Evolutionary conservation across 2,797 vertebrate species (phyloP).

Genomic region (Crax fasciolata): DNA sequence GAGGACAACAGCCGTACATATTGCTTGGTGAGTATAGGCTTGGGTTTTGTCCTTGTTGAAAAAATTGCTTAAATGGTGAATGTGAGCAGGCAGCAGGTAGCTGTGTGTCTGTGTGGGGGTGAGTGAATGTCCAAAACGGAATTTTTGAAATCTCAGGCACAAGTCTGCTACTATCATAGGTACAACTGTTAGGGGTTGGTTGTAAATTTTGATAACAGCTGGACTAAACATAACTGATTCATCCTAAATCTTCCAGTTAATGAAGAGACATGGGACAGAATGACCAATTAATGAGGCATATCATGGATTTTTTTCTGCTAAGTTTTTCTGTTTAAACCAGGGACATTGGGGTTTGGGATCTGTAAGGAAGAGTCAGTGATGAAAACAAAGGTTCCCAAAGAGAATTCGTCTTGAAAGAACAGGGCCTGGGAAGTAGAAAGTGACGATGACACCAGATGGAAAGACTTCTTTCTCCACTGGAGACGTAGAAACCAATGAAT

Average conservation of each 20-base stretch:
- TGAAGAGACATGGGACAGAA: neutral
- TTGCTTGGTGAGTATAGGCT: rapidly evolving
- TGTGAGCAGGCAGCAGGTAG: neutral
- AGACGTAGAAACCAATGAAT: neutral
- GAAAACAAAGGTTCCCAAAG: neutral
- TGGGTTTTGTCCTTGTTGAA: neutral
- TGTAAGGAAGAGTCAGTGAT: neutral
- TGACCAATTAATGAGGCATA: neutral
- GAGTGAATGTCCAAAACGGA: neutral
- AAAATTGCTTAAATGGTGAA: neutral
- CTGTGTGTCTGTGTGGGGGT: neutral
- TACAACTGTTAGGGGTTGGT: neutral
- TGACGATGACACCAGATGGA: neutral
- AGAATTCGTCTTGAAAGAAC: neutral
- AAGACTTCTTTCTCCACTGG: neutral
- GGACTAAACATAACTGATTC: neutral
- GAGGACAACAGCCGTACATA: neutral
- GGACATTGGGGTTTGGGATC: neutral
- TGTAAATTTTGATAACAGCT: neutral
- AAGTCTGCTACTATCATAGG: neutral
- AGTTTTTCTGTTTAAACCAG: neutral
- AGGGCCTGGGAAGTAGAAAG: neutral
- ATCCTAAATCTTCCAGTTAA: neutral
- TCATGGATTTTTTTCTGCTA: neutral
- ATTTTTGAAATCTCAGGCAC: neutral